Conservation (phyloP, 2,113 vertebrate species). For the Oreochromis niloticus region DNA sequence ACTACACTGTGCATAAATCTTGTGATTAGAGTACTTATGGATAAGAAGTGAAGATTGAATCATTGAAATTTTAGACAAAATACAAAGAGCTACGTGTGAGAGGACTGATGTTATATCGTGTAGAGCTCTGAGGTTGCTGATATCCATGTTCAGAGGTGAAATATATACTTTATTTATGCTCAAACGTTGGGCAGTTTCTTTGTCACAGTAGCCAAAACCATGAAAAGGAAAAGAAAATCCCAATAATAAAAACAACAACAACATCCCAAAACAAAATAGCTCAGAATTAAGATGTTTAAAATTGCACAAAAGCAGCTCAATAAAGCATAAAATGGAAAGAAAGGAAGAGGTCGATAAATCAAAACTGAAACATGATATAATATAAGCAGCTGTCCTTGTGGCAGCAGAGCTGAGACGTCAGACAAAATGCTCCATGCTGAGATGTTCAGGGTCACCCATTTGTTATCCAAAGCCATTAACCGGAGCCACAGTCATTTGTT, state of each 20-base stretch:
- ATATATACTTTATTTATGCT: neutral
- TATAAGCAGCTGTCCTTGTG: neutral
- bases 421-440: neutral
- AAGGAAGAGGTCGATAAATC: neutral
- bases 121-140: neutral
- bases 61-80: neutral
- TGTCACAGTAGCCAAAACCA: neutral
- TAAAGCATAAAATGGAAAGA: neutral
- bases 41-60: neutral
- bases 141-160: neutral
- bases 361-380: neutral
- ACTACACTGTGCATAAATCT: neutral
- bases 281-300: neutral
- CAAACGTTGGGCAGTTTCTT: neutral
- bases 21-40: neutral
- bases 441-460: neutral
- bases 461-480: neutral
- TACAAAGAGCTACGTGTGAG: fast-evolving
- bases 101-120: neutral
- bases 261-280: neutral
- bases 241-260: neutral
- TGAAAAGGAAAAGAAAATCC: neutral
- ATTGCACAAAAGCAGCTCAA: neutral
- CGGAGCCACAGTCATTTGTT: neutral
- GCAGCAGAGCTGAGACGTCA: neutral